phyloP scores from a whole-genome alignment of 1,140 invertebrate genomes.

The Antheraea pernyi region DNA sequence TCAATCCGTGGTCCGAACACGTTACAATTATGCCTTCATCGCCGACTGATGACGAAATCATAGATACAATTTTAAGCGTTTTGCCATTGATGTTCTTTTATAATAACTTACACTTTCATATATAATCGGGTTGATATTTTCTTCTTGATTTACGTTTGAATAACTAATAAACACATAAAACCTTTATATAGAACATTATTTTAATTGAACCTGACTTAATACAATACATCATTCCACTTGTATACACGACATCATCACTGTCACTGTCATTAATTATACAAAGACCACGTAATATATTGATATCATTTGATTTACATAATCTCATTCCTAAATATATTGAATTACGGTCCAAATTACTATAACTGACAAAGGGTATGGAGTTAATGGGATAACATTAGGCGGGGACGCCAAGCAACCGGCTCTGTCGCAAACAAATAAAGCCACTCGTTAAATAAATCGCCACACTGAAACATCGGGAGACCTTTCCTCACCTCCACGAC shows the following conservation, averaged over 20 bases:
- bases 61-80: too few relatives aligned
- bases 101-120: too few relatives aligned
- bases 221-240: slow-evolving; percentile 28
- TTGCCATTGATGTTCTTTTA: too few relatives aligned
- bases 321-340: slow-evolving; percentile 21
- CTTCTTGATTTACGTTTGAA: background rate
- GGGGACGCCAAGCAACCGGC: slow-evolving; percentile 30
- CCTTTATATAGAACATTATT: background rate
- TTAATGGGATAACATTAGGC: slow-evolving; percentile 47
- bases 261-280: slow-evolving; percentile 48
- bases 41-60: too few relatives aligned
- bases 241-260: slow-evolving; percentile 40
- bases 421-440: slow-evolving; percentile 49
- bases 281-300: slow-evolving; percentile 23
- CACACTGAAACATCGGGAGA: slow-evolving; percentile 47
- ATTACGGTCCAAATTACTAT: slow-evolving; percentile 41
- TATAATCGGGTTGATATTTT: background rate
- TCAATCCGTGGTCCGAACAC: too few relatives aligned
- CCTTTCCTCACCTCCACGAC: slow-evolving; percentile 46
- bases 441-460: slow-evolving; percentile 53
- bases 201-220: background rate
- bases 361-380: slow-evolving; percentile 34
- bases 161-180: background rate
- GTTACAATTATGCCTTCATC: too few relatives aligned
- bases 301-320: slow-evolving; percentile 16